phyloP scores from a whole-genome alignment of 1,140 invertebrate genomes.

The Scaptomyza pallida region DNA sequence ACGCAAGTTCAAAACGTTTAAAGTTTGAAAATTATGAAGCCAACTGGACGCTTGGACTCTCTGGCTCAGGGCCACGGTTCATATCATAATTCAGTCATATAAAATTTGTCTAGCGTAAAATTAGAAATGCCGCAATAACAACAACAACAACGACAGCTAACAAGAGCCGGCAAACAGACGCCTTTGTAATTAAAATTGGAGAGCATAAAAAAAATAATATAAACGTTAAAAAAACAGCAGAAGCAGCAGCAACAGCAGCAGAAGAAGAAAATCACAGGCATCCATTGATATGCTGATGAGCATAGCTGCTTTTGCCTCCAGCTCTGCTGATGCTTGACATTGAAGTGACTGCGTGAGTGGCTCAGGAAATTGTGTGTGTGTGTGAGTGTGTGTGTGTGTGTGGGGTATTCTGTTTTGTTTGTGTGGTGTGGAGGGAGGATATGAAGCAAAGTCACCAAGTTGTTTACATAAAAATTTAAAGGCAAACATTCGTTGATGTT shows the following conservation, averaged over 20 bases:
- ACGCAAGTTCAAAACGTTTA: constrained; percentile 39
- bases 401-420: background rate
- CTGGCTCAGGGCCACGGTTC: constrained; percentile 50
- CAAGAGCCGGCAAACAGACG: constrained; percentile 50
- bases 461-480: constrained; percentile 80
- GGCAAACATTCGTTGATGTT: constrained; percentile 64
- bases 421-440: background rate
- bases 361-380: constrained; percentile 40
- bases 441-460: constrained; percentile 4
- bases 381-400: constrained; percentile 8
- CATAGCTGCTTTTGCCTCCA: constrained; percentile 25
- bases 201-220: constrained; percentile 29
- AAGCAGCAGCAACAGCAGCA: background rate
- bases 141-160: constrained; percentile 38
- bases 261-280: constrained; percentile 56
- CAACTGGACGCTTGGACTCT: constrained; percentile 35
- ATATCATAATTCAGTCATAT: constrained; percentile 82
- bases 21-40: constrained; percentile 65
- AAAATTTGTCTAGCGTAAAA: constrained; percentile 80
- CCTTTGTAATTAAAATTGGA: constrained; percentile 71
- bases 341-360: constrained; percentile 71
- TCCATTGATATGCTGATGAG: constrained; percentile 80
- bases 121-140: constrained; percentile 73
- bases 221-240: constrained; percentile 16
- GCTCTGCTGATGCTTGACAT: constrained; percentile 67